Evolutionary conservation across 1,140 invertebrate genomes (phyloP).

Genomic region (Meteorus sp.): DNA sequence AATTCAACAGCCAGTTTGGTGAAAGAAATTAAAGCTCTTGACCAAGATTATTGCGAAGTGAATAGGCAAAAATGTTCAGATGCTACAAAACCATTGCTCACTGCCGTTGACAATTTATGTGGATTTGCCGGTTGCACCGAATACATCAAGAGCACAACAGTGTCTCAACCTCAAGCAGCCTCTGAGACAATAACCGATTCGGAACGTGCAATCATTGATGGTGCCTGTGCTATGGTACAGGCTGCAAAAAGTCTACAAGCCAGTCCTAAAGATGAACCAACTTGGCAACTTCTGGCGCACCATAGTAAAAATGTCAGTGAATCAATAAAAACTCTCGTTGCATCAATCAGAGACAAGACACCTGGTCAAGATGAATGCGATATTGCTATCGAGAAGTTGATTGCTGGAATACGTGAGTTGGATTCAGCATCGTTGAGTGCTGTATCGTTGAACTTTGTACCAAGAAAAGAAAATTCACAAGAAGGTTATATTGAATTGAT

Average conservation of each 20-base stretch:
- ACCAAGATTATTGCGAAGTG: constrained; percentile 78
- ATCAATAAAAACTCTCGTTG: constrained; percentile 91
- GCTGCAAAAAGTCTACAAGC: constrained; percentile 88
- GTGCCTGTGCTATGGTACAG: constrained; percentile 87
- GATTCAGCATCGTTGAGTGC: constrained; percentile 87
- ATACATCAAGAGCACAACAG: constrained; percentile 13
- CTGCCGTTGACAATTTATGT: constrained; percentile 91
- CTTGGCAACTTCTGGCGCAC: constrained; percentile 90
- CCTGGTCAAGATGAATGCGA: constrained; percentile 95
- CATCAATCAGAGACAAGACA: constrained; percentile 91
- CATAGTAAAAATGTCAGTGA: constrained; percentile 95
- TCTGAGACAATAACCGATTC: constrained; percentile 86
- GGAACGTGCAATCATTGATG: constrained; percentile 80
- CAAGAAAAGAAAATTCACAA: constrained; percentile 74
- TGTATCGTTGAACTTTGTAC: constrained; percentile 78
- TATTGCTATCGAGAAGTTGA: constrained; percentile 78
- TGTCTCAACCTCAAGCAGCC: constrained; percentile 66
- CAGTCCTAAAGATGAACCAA: constrained; percentile 86
- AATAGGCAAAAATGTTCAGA: constrained; percentile 76
- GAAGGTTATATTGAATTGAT: constrained; percentile 83
- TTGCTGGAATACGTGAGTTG: constrained; percentile 74
- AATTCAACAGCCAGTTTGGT: constrained; percentile 94
- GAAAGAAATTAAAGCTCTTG: constrained; percentile 91
- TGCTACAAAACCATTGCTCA: constrained; percentile 83
- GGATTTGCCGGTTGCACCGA: constrained; percentile 74